Base-by-base conservation (phyloP, 2,888 invertebrate species). In the Tetrapedia diversipes region DNA sequence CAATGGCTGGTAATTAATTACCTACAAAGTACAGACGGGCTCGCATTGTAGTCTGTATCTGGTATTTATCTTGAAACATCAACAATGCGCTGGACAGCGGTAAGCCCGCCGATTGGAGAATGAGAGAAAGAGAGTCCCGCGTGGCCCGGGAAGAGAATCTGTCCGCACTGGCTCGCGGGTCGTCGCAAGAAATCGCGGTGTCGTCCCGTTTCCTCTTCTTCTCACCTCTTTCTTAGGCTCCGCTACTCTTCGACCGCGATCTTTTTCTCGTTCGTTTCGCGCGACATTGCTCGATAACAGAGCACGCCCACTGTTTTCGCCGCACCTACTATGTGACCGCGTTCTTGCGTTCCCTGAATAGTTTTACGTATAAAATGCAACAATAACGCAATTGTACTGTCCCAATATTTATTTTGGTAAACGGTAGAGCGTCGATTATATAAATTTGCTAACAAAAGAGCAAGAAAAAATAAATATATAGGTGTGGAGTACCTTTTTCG, bases 1-100 rank as follows among this genome's bases (percentile, higher is more conserved):
- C 89, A 89, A 89, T 89, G 84, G 84, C 77, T 77, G 81, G 87
- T 89, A 89, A 89, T 89, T 89, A 89, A 89, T 89, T 87, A 86
- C 86, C 88, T 86, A 89, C 89, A 86, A 88, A 89, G 85, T 89
- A 86, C 85, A 81, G 82, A 82, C 84, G 77, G 86, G 86, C 80
- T 80, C 60, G 86, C 81, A 88, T 88, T 88, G 88, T 86, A 86
- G 81, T 80, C 85, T 85, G 81, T 87, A 87, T 87, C 87, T 85
- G 87, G 86, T 88, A 88, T 87, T 88, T 88, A 88, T 88, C 88
- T 88, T 85, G 87, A 83, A 86, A 88, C 85, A 88, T 85, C 85
- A 87, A 88, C 87, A 87, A 87, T 88, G 86, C 85, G 83, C 78
- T 73, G 68, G 75, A 70, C 75, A 49, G 24, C 37, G 67, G 66